Conservation (phyloP, 2,797 vertebrate species). For the Labeo calbasu region DNA sequence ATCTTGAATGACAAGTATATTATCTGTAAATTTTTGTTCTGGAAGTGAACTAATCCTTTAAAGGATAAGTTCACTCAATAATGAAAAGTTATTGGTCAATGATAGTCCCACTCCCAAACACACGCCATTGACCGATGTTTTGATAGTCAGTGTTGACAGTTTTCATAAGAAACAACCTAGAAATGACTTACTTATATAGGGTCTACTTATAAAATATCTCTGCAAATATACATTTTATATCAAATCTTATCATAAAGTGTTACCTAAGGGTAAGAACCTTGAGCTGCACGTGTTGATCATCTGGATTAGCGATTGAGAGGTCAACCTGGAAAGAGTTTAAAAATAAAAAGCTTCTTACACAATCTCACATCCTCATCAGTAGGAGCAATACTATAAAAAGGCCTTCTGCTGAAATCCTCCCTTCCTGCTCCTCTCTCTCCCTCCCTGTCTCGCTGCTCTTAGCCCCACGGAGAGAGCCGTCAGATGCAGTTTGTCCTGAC, state of each 20-base stretch:
- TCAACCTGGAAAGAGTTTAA: conserved; percentile 13
- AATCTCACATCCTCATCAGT: conserved; percentile 13
- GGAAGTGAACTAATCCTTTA: too few relatives aligned
- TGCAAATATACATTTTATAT: background rate
- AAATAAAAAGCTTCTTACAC: conserved; percentile 26
- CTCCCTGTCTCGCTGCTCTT: conserved; percentile 62
- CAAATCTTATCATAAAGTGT: background rate
- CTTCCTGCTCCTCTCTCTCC: conserved; percentile 48
- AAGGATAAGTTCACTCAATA: background rate
- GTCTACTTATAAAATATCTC: background rate
- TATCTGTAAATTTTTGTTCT: too few relatives aligned
- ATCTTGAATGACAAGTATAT: too few relatives aligned
- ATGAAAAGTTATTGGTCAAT: background rate
- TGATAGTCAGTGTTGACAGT: background rate
- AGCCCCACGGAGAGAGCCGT: conserved; percentile 75
- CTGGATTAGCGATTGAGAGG: conserved; percentile 2
- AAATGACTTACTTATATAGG: background rate
- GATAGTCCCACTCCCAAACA: background rate
- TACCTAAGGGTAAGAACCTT: background rate
- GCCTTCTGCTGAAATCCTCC: conserved; percentile 40
- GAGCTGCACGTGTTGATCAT: background rate
- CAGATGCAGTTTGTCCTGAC: conserved; percentile 81
- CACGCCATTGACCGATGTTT: background rate
- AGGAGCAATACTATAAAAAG: conserved; percentile 69
- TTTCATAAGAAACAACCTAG: background rate